Base-by-base conservation (phyloP, 2,797 vertebrate genomes). In the Gastrophryne carolinensis region DNA sequence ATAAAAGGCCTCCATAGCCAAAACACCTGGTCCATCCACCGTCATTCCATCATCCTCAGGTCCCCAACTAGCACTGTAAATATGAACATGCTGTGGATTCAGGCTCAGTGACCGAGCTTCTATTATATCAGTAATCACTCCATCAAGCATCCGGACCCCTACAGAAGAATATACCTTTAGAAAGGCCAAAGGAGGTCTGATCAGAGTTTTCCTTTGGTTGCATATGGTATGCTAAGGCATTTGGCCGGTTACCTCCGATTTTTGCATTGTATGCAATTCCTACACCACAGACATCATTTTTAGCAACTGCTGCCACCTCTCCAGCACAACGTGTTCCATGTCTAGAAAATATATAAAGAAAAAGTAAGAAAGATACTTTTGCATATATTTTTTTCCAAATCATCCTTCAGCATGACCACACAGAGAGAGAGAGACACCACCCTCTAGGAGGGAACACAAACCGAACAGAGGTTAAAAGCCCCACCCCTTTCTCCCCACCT, bases 61-160 rank as follows among this genome's bases (percentile, higher is more conserved):
- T 0, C 95, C 96, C 96, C 95, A 98, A 88, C 95, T 97, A 84
- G 95, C 92, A 0, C 96, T 98, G 84, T 95, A 97, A 86, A 96
- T 90, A 83, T 96, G 89, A 26, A 96, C 91, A 87, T 96, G 87
- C 84, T 96, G 94, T 0, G 92, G 90, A 9, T 68, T 88, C 65
- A 98, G 86, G 63, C 94, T 92, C 80, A 98, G 86, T 0, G 96
- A 91, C 83, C 89, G 93, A 4, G 95, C 95, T 81, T 98, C 95
- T 19, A 96, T 86, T 0, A 95, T 11, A 30, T 97, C 95, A 0
- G 86, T 96, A 81, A 97, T 86, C 71, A 90, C 80, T 0, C 95
- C 96, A 0, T 97, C 95, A 83, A 98, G 86, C 95, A 98, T 95
- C 56, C 95, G 87, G 65, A 98, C 93, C 0, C 95, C 95, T 96